Base-by-base conservation (phyloP, 2,797 vertebrate species). In the Diceros bicornis region DNA sequence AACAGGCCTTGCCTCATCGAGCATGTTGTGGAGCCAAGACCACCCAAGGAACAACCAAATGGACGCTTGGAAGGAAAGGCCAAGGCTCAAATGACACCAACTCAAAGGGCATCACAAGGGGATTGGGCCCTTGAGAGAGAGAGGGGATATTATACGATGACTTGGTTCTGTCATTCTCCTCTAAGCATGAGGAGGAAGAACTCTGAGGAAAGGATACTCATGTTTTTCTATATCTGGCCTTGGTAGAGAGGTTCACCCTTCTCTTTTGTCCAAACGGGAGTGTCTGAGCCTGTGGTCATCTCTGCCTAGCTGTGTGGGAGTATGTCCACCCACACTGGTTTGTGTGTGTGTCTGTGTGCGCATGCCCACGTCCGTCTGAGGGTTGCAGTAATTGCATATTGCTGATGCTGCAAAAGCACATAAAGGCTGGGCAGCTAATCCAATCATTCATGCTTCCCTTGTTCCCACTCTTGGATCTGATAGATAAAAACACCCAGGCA, bases 401-500 rank as follows among this genome's bases (percentile, higher is more conserved):
- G 97, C 96, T 96, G 96, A 97, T 18, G 47, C 81, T 72, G 96
- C 72, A n/a, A 74, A 94, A 92, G 52, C 25, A 0, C 16, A 12
- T 0, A 61, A 78, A 91, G 94, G 23, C 16, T 8, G 83, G 95
- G 66, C 97, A 64, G 86, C 95, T 75, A 82, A 97, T 97, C 93
- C 88, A 96, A 96, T 97, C 97, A 47, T 97, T 97, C 97, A 84
- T 78, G 97, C 97, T 97, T 96, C 98, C 72, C 98, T 95, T 96
- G 94, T 90, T 98, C 96, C 75, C 29, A 69, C 29, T 61, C 97
- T 98, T 23, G 20, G 94, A 77, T 92, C 97, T 52, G 89, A 87
- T 94, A 97, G 98, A 98, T 96, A 98, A 97, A 96, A 98, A 98
- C 66, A 93, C 97, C 97, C 97, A 71, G 78, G 97, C 96, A 98